Evolutionary conservation across 92 coral and sea anemone species (phyloP).

Genomic region (Palythoa grandis): DNA sequence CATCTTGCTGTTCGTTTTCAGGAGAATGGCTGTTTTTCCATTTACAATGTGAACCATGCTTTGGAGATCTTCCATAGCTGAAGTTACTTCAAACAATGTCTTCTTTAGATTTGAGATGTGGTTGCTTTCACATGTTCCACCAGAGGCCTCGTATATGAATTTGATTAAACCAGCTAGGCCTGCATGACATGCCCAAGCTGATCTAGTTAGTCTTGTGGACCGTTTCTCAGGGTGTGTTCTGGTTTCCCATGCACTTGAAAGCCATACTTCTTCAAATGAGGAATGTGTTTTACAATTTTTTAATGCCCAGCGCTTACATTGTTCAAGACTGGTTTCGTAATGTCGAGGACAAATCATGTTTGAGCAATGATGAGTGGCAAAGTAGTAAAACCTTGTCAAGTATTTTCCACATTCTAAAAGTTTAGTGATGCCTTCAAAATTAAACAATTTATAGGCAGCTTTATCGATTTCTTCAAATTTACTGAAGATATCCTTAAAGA

Average conservation of each 20-base stretch:
- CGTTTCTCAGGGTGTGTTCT: not conserved
- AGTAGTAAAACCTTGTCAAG: conserved; percentile 25
- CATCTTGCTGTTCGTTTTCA: conserved; percentile 15
- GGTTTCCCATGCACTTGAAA: not conserved
- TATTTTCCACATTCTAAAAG: conserved; percentile 31
- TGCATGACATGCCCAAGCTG: conserved; percentile 47
- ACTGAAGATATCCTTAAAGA: not conserved
- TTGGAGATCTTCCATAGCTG: conserved; percentile 24
- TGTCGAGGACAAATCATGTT: conserved; percentile 37
- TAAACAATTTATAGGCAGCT: conserved; percentile 3
- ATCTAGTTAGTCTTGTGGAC: not conserved
- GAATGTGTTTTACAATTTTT: not conserved
- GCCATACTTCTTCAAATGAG: conserved; percentile 23
- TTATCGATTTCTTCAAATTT: conserved; percentile 1
- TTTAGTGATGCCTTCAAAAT: conserved; percentile 27
- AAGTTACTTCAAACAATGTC: conserved; percentile 1
- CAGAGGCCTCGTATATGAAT: conserved; percentile 18
- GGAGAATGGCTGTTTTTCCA: conserved; percentile 43
- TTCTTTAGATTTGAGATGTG: conserved; percentile 29
- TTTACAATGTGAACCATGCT: conserved; percentile 35
- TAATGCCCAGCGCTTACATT: conserved; percentile 48
- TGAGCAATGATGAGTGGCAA: not conserved
- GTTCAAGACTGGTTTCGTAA: conserved; percentile 1
- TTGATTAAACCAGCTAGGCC: conserved; percentile 32
- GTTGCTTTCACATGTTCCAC: conserved; percentile 20